These are phyloP conservation scores for Alligator mississippiensis DNA, from an alignment of 2,113 vertebrate species.

Conservation along the genomic window DNA sequence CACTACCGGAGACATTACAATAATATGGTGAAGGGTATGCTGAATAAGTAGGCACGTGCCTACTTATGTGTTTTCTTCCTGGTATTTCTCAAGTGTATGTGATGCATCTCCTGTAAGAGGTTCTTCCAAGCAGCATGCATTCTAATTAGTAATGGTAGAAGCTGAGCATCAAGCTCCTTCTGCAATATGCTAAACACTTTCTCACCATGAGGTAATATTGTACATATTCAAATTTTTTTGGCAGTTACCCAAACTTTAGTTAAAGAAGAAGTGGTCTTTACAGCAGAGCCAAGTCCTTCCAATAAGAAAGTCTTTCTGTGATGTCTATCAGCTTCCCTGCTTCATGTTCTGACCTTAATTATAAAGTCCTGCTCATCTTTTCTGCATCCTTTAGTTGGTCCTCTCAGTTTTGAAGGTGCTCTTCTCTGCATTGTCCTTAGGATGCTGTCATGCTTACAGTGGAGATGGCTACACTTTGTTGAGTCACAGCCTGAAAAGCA, in stretches of 20 bases:
- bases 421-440: constrained; percentile 69
- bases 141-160: neutral
- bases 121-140: neutral
- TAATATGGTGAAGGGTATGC: too few relatives aligned
- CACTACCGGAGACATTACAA: neutral
- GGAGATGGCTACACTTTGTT: constrained; percentile 87
- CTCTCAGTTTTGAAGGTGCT: neutral
- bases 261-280: neutral
- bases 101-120: neutral
- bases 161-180: neutral
- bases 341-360: neutral
- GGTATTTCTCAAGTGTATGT: neutral
- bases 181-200: neutral
- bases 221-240: neutral
- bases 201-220: neutral
- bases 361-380: neutral
- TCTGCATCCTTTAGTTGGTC: neutral
- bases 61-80: accelerated
- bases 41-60: neutral
- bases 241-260: neutral
- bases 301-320: neutral
- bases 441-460: constrained; percentile 92
- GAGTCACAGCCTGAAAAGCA: neutral
- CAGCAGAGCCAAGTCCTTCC: neutral
- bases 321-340: neutral